phyloP scores from a whole-genome alignment of 2,797 vertebrate genomes.

The Benthosema pterotum region DNA sequence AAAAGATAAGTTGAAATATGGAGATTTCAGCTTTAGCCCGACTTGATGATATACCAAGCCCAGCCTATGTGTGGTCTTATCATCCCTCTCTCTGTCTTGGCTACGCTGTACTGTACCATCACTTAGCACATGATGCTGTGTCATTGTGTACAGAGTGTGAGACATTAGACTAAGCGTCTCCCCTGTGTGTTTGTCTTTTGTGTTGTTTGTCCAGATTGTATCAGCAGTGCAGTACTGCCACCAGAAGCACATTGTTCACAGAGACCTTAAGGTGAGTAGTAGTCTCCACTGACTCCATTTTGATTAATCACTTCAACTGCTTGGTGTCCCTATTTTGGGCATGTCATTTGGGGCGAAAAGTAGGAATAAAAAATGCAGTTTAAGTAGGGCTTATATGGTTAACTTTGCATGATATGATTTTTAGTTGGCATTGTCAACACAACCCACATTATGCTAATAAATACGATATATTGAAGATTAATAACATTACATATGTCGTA shows the following conservation, averaged over 20 bases:
- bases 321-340: too few species aligned
- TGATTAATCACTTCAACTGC: too few species aligned
- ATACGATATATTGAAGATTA: too few species aligned
- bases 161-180: constrained; percentile 18
- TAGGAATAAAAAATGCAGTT: too few species aligned
- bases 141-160: constrained; percentile 10
- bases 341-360: too few species aligned
- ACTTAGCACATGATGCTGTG: constrained; percentile 42
- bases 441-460: too few species aligned
- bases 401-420: too few species aligned
- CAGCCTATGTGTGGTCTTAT: constrained; percentile 10
- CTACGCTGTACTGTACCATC: constrained; percentile 41
- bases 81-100: constrained; percentile 40
- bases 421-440: too few species aligned
- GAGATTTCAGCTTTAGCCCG: too few species aligned
- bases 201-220: constrained; percentile 86
- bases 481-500: too few species aligned
- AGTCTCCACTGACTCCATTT: background rate
- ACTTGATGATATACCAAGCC: background rate
- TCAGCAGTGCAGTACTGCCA: constrained; percentile 99
- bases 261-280: constrained; percentile 94
- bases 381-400: too few species aligned
- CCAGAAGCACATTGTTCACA: constrained; percentile 97
- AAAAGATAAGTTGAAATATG: too few species aligned
- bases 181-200: constrained; percentile 12